Base-by-base conservation (phyloP, 2,888 invertebrate species). In the Microplitis manilae region DNA sequence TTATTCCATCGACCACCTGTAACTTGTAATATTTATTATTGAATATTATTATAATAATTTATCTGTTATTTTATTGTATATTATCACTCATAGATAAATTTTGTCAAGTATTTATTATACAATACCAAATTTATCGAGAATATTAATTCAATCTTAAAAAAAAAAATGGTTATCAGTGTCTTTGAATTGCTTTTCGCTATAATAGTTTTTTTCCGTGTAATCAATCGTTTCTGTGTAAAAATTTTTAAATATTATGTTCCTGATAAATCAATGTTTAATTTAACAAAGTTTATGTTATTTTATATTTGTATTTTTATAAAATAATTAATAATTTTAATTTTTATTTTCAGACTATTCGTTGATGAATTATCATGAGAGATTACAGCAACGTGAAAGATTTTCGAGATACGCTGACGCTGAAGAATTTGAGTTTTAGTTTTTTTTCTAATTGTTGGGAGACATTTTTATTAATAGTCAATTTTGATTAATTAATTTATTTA, bases 351-450 rank as follows among this genome's bases (percentile, higher is more conserved):
- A 77, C 73, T 78, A 64, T 72, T 71, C 67, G 61, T 68, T 73
- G 59, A 72, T 72, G 62, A 75, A 77, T 68, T 75, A 73, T 60
- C 73, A 76, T 77, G 78, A 68, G 75, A 65, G 72, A 65, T 68
- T 69, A 13, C 50, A 67, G n/a, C 50, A 38, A 30, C 2, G 30
- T 73, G 65, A 40, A 65, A 40, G 40, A 39, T 65, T 64, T 20
- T 8, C 41, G 17, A 64, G 65, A 73, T 39, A 41, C 17, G 62
- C n/a, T 73, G 6, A 9, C 17, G 6, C 41, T 38, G n/a, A 20
- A 13, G 38, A 73, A 65, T 41, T 73, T 60, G 8, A 59, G 50
- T 30, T 61, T 41, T 50, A 30, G 13, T 72, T 20, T 13, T 67
- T 41, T 50, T 39, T 73, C 38, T 20, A 20, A n/a, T 30, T 59